phyloP scores from a whole-genome alignment of 2,797 vertebrate species.

The Pangasius sanitwongsei region DNA sequence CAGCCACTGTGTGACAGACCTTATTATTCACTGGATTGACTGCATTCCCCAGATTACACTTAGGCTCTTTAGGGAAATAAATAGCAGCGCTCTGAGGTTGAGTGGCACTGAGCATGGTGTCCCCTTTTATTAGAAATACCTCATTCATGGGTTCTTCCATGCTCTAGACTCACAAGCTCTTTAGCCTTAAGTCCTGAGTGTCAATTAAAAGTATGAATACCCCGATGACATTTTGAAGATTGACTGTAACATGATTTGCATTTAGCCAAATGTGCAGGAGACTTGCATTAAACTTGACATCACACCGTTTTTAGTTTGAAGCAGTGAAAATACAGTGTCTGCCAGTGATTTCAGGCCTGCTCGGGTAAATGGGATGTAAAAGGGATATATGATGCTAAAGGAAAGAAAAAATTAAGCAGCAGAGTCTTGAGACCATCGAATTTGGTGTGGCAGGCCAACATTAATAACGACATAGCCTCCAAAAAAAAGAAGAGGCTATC shows the following conservation, averaged over 20 bases:
- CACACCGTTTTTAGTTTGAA: not conserved
- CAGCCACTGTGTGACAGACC: slow-evolving; percentile 47
- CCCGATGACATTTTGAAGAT: slow-evolving; percentile 15
- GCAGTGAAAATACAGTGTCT: not conserved
- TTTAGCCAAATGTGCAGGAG: not conserved
- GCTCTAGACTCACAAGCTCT: slow-evolving; percentile 53
- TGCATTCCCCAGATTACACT: slow-evolving; percentile 64
- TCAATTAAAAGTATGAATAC: slow-evolving; percentile 55
- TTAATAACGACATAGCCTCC: not conserved
- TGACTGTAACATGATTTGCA: not conserved
- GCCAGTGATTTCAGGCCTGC: not conserved
- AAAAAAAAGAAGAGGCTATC: not conserved
- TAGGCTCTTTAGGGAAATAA: slow-evolving; percentile 65
- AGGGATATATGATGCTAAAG: not conserved
- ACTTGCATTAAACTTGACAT: not conserved
- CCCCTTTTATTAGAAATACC: slow-evolving; percentile 62
- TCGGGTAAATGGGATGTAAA: slow-evolving; percentile 9
- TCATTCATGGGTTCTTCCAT: slow-evolving; percentile 64
- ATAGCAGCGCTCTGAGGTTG: slow-evolving; percentile 64
- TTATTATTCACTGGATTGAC: slow-evolving; percentile 63
- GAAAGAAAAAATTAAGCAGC: slow-evolving; percentile 13
- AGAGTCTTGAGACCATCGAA: not conserved
- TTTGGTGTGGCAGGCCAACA: not conserved
- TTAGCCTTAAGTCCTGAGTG: slow-evolving; percentile 55
- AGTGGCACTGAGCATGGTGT: slow-evolving; percentile 61